Conservation (phyloP, 2,113 vertebrate genomes). For the Callipepla californica region DNA sequence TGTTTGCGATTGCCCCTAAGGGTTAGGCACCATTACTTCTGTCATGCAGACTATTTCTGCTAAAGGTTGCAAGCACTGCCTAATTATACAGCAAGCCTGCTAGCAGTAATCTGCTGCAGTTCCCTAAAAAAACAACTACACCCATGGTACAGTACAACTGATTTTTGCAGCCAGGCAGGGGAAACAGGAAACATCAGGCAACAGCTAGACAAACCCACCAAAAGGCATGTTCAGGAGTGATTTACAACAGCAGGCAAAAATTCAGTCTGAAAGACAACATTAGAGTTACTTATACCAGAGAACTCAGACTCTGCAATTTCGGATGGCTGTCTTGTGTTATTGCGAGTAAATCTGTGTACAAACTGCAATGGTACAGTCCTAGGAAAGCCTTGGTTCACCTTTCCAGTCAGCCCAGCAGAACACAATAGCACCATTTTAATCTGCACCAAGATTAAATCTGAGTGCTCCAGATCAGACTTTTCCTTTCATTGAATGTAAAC, state of each 20-base stretch:
- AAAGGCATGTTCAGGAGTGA: neutral
- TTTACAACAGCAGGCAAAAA: neutral
- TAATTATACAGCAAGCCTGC: constrained; percentile 33
- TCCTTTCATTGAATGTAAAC: constrained; percentile 88
- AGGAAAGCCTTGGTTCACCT: constrained; percentile 76
- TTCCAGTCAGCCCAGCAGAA: constrained; percentile 68
- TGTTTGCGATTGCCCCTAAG: neutral
- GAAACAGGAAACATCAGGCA: neutral
- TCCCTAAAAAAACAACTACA: constrained; percentile 20
- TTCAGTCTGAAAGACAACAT: neutral
- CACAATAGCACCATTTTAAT: constrained; percentile 81
- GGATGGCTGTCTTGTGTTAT: neutral
- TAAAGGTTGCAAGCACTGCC: constrained; percentile 25
- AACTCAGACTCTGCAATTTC: neutral
- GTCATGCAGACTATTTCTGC: neutral
- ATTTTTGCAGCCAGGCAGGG: neutral
- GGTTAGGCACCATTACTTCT: neutral
- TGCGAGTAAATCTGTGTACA: constrained; percentile 10
- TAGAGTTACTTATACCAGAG: neutral
- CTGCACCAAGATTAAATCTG: constrained; percentile 81
- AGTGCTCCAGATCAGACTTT: constrained; percentile 82
- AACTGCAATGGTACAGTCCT: constrained; percentile 34
- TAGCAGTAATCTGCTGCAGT: constrained; percentile 1
- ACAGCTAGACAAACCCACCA: neutral
- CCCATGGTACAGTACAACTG: neutral